These are phyloP conservation scores for Pseudochirops cupreus DNA, from an alignment of 2,797 vertebrate genomes.

Conservation along the genomic window DNA sequence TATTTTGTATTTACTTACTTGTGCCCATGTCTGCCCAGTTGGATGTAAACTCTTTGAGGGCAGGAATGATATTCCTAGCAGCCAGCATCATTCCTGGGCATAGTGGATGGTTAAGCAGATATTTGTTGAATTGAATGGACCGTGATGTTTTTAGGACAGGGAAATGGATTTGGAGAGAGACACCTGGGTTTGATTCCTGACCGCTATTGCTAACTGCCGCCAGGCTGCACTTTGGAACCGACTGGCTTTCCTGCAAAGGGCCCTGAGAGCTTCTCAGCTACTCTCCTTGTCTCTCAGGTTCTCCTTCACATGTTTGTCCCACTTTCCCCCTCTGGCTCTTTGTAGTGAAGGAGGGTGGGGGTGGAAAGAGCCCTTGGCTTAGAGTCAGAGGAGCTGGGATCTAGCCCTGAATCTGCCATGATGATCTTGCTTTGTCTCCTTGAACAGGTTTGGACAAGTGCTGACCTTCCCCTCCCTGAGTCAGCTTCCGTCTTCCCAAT, in stretches of 20 bases:
- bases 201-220: not conserved
- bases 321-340: not conserved
- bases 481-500: not conserved
- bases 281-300: not conserved
- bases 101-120: not conserved
- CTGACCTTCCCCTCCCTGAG: not conserved
- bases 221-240: too few species aligned
- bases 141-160: not conserved
- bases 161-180: not conserved
- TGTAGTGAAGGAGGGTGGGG: not conserved
- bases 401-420: not conserved
- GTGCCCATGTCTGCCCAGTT: not conserved
- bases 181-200: not conserved
- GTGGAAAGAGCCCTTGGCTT: not conserved
- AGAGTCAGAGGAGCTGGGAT: not conserved
- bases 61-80: not conserved
- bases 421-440: not conserved
- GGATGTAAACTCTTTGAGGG: not conserved
- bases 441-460: not conserved
- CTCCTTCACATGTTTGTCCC: not conserved
- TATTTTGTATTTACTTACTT: not conserved
- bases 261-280: not conserved
- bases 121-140: not conserved
- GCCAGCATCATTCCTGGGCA: not conserved
- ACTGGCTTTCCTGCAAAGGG: not conserved